Evolutionary conservation across 2,113 vertebrate genomes (phyloP), one percentile per base, ranked within the genome.

Genomic region (Electrona antarctica): DNA sequence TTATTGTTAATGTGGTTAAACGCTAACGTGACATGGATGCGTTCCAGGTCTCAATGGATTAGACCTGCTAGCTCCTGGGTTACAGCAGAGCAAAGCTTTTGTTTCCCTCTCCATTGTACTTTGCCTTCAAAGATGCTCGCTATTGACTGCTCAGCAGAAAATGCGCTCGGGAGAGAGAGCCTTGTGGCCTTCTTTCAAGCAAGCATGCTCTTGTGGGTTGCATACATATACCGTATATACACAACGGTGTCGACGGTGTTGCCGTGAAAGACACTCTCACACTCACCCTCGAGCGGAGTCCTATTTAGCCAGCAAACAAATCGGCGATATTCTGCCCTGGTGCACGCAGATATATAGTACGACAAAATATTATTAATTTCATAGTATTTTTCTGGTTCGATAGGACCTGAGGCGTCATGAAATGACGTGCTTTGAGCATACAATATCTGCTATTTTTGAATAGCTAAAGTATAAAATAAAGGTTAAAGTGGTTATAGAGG

Each of bases 71-170:
- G 84, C 71, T 88, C 78, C 67, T n/a, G 79, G 84, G 76, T 82
- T 85, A 83, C 71, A 73, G 77, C 8, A 64, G 75, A 82, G 75
- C 74, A 82, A 81, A 86, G 84, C 70, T 62, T 86, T 85, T 75
- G 88, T 87, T 76, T 67, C 74, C 47, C 50, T 65, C 64, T 77
- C 60, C 76, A 82, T 79, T 85, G 79, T 84, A 76, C 67, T 85
- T 82, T 64, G 68, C 77, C 84, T 86, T 91, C 87, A 92, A 91
- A 91, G 87, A 70, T 66, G 21, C 47, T 66, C 67, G 74, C 84
- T 85, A 85, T 83, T 83, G 84, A 77, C 85, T 80, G 85, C 67
- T 89, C 86, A 82, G 87, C 85, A 84, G 78, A 80, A 87, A 84
- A 67, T 45, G 15, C 10, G 65, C 81, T 77, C 83, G 3, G 60